Percentiles rank a stretch among this genome's conserved stretches.
These are phyloP conservation scores for Megathymus violae DNA, from an alignment of 1,140 invertebrate species.

Conservation along the genomic window DNA sequence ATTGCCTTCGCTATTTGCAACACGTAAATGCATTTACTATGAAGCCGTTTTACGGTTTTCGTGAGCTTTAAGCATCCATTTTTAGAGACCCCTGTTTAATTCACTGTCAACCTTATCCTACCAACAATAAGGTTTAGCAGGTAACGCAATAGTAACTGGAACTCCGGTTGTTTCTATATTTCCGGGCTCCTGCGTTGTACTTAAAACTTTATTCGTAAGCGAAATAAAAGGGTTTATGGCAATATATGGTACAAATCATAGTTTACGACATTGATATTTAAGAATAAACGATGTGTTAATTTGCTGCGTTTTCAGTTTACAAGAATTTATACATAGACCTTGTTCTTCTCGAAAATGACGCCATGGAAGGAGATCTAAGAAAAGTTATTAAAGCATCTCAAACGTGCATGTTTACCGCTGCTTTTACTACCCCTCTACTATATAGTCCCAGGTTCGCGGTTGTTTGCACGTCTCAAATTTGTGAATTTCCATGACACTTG, in stretches of 20 bases:
- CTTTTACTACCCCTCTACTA: too few species aligned
- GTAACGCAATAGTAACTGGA: neutral
- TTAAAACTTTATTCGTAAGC: neutral
- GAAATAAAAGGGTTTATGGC: neutral
- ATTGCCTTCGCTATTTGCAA: slow-evolving; percentile 24
- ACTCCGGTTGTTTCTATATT: neutral
- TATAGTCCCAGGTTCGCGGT: too few species aligned
- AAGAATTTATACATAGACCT: neutral
- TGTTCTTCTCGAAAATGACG: too few species aligned
- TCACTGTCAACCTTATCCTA: neutral
- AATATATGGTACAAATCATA: neutral
- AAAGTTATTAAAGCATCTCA: neutral
- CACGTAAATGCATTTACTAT: slow-evolving; percentile 4
- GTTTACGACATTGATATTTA: slow-evolving; percentile 12
- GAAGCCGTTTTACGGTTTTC: slow-evolving; percentile 18
- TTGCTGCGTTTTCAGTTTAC: slow-evolving; percentile 5
- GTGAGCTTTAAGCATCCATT: neutral
- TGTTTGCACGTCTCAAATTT: too few species aligned
- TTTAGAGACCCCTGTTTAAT: neutral
- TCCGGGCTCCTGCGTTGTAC: neutral
- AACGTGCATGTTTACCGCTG: too few species aligned
- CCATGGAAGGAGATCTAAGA: too few species aligned
- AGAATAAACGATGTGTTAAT: slow-evolving; percentile 17
- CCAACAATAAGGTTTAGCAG: neutral
- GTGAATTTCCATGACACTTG: too few species aligned